These are phyloP conservation scores for Rhodophaea formosa DNA, from an alignment of 2,888 invertebrate genomes.

Conservation along the genomic window DNA sequence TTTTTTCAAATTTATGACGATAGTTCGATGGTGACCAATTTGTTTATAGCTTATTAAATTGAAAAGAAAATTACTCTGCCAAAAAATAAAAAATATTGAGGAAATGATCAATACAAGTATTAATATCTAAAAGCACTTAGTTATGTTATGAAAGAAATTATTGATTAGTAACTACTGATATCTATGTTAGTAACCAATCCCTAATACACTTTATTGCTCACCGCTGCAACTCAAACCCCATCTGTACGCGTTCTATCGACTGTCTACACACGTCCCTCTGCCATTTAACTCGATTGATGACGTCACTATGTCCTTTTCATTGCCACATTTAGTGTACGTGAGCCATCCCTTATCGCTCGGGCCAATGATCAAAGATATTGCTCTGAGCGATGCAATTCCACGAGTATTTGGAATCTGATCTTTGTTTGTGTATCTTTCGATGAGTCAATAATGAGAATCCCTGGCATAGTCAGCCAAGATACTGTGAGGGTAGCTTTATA, in stretches of 20 bases:
- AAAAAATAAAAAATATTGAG: too few relatives aligned
- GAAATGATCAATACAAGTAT: too few relatives aligned
- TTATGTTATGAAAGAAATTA: too few relatives aligned
- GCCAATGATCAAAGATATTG: constrained; percentile 18
- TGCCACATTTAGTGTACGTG: constrained; percentile 47
- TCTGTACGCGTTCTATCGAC: constrained; percentile 32
- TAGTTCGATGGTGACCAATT: too few relatives aligned
- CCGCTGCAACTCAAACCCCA: constrained; percentile 7
- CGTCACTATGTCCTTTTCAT: constrained; percentile 54
- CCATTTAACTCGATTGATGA: constrained; percentile 61
- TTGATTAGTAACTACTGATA: too few relatives aligned
- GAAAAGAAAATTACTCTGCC: too few relatives aligned
- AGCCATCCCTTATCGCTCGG: constrained; percentile 26
- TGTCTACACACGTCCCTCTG: constrained; percentile 47
- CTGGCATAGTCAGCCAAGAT: background rate
- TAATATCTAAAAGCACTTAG: too few relatives aligned
- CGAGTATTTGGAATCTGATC: background rate
- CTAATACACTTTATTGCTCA: background rate
- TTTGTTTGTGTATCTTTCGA: constrained; percentile 5
- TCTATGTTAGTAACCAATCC: too few relatives aligned
- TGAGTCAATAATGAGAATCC: background rate
- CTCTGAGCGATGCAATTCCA: constrained; percentile 4
- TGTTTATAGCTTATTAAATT: too few relatives aligned
- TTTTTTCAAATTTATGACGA: too few relatives aligned
- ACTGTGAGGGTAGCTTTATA: background rate